Evolutionary conservation across 1,140 invertebrate genomes (phyloP), one percentile per base, ranked within the genome.

Genomic region (Drosophila sechellia): DNA sequence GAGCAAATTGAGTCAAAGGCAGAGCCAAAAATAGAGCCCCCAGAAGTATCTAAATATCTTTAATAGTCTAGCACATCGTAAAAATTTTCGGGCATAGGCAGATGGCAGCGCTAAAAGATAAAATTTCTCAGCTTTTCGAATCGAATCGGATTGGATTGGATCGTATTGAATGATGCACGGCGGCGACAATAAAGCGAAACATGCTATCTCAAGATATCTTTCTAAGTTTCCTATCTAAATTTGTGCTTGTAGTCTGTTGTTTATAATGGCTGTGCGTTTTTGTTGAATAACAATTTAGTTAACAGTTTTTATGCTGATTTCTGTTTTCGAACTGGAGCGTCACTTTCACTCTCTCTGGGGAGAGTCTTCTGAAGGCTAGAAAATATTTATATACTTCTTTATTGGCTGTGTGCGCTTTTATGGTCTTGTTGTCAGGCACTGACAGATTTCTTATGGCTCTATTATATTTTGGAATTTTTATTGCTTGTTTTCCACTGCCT

Each of bases 61-160:
- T 79, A 83, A 89, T 83, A 72, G 83, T 77, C 86, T 86, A 64
- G 75, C 83, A 86, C 75, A 66, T 89, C 83, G 57, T 86, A 79
- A 86, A 86, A 71, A 69, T 87, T 77, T 87, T 81, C 75, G 54
- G 83, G 52, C 45, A 56, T 42, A 55, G 56, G 60, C 65, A 78
- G 77, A 85, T 85, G 74, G 81, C 63, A 63, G 65, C 52, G 81
- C 79, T 86, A 81, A 86, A 86, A 86, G 81, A 69, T 64, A 15
- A 68, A 78, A 79, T 69, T 79, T 79, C 66, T 55, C 49, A 48
- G 37, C 34, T 52, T 65, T 37, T 12, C 40, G 40, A 42, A 42
- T 42, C n/a, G 42, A 17, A 40, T 61, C 35, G 59, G 15, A 61
- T 65, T 27, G 43, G 57, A 78, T 77, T 22, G 56, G 46, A 42